Percentiles rank a stretch among this genome's conserved stretches.
These are phyloP conservation scores for Xiphophorus birchmanni DNA, from an alignment of 2,797 vertebrate species.

Conservation along the genomic window DNA sequence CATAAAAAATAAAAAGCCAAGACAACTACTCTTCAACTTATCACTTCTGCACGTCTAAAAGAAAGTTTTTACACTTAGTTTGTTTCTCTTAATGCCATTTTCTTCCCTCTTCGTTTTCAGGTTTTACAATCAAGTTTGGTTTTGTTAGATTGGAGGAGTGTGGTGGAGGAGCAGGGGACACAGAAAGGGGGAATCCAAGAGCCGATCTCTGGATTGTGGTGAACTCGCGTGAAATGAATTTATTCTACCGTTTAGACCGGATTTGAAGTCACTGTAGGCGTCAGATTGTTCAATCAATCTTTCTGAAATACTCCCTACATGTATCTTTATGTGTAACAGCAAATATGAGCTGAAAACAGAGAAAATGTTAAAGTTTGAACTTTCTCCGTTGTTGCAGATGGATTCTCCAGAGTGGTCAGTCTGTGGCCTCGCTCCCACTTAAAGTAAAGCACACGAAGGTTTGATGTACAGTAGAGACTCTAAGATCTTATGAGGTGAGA, in stretches of 20 bases:
- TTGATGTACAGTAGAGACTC: slow-evolving; percentile 58
- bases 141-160: slow-evolving; percentile 67
- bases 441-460: slow-evolving; percentile 61
- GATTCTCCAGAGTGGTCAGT: slow-evolving; percentile 27
- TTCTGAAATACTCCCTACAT: neutral
- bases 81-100: slow-evolving; percentile 64
- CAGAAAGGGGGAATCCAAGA: slow-evolving; percentile 16
- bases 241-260: too few relatives aligned
- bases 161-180: slow-evolving; percentile 44
- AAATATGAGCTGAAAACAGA: slow-evolving; percentile 11
- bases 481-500: slow-evolving; percentile 39
- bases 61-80: slow-evolving; percentile 83
- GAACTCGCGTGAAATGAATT: neutral
- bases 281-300: slow-evolving; percentile 1
- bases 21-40: slow-evolving; percentile 80
- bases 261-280: neutral
- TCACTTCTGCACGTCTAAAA: slow-evolving; percentile 80
- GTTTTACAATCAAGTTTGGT: slow-evolving; percentile 83
- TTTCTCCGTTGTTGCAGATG: slow-evolving; percentile 43
- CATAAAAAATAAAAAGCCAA: slow-evolving; percentile 73
- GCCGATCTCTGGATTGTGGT: slow-evolving; percentile 18
- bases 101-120: slow-evolving; percentile 58
- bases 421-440: slow-evolving; percentile 47
- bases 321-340: neutral
- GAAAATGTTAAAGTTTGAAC: slow-evolving; percentile 3